Base-by-base conservation (phyloP, 2,113 vertebrate species). In the Vulpes ferrilata region DNA sequence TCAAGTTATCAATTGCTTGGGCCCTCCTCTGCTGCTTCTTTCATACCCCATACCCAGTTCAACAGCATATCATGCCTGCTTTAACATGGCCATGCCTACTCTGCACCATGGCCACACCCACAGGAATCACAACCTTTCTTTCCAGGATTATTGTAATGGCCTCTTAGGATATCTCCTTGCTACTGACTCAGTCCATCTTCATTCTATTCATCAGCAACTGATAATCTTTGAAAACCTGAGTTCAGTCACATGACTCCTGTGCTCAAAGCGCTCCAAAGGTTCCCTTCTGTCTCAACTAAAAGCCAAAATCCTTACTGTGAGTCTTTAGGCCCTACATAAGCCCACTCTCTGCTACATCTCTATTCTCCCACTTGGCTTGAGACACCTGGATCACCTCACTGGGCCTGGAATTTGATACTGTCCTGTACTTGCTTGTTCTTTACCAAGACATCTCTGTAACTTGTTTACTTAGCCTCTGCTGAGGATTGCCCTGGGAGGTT, bases 391-490 rank as follows among this genome's bases (percentile, higher is more conserved):
- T 76, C 43, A 69, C 15, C n/a, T 23, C 25, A 7, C 4, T 65
- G 5, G 51, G 13, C 7, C 25, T 16, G 15, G 38, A 43, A 55
- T 7, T 17, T n/a, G 48, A 23, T 7, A 3, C 7, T 20, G 10
- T 25, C 6, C 38, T 59, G 35, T 1, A 0, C n/a, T n/a, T 55
- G 25, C 27, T 0, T 2, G 25, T 53, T 93, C 17, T 65, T 76
- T 19, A 35, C 15, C 57, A 20, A 59, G 84, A 35, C 0, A 7
- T n/a, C 35, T 71, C 2, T 1, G 15, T 0, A 0, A 19, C 9
- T 20, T 11, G 38, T 62, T 69, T 20, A 32, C 73, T 32, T 7
- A 7, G 2, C 22, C 8, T 90, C 17, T 17, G 5, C n/a, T 67
- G 11, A 7, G 43, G 64, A 19, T 19, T 88, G 16, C 30, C 6